phyloP scores from a whole-genome alignment of 2,888 invertebrate genomes.

The Pasiphila rectangulata region DNA sequence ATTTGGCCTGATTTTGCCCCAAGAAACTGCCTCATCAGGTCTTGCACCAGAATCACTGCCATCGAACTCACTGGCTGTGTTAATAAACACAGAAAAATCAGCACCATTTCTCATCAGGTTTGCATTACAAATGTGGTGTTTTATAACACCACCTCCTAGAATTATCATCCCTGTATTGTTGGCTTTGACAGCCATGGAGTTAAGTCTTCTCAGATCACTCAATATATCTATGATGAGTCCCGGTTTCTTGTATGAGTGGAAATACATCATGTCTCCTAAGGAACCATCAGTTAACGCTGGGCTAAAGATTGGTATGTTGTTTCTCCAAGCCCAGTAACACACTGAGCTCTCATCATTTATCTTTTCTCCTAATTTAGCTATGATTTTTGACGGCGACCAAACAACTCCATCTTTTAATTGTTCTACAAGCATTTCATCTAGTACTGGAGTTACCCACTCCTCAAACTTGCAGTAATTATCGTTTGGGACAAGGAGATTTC shows the following conservation, averaged over 20 bases:
- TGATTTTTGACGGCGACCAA: slow-evolving; percentile 90
- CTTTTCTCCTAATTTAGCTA: slow-evolving; percentile 90
- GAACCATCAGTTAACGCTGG: slow-evolving; percentile 99
- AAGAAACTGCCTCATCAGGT: slow-evolving; percentile 99
- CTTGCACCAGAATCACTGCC: slow-evolving; percentile 98
- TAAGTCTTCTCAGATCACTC: slow-evolving; percentile 93
- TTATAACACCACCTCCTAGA: slow-evolving; percentile 97
- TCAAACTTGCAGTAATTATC: slow-evolving; percentile 99
- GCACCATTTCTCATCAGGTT: slow-evolving; percentile 99
- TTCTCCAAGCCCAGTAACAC: slow-evolving; percentile 97
- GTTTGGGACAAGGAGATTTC: slow-evolving; percentile 97
- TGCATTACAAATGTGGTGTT: slow-evolving; percentile 99
- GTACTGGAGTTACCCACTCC: slow-evolving; percentile 96
- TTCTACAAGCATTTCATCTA: slow-evolving; percentile 94
- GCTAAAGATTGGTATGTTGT: slow-evolving; percentile 98
- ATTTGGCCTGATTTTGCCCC: slow-evolving; percentile 97
- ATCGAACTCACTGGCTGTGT: slow-evolving; percentile 97
- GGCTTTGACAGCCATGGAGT: slow-evolving; percentile 96
- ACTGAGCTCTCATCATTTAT: slow-evolving; percentile 95
- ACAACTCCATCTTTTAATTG: slow-evolving; percentile 86
- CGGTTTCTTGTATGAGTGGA: slow-evolving; percentile 96
- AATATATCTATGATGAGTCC: slow-evolving; percentile 96
- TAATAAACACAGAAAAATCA: slow-evolving; percentile 96
- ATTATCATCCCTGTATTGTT: slow-evolving; percentile 97
- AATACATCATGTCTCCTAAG: slow-evolving; percentile 99